phyloP scores from a whole-genome alignment of 2,888 invertebrate species.

The Chironomus tentans region DNA sequence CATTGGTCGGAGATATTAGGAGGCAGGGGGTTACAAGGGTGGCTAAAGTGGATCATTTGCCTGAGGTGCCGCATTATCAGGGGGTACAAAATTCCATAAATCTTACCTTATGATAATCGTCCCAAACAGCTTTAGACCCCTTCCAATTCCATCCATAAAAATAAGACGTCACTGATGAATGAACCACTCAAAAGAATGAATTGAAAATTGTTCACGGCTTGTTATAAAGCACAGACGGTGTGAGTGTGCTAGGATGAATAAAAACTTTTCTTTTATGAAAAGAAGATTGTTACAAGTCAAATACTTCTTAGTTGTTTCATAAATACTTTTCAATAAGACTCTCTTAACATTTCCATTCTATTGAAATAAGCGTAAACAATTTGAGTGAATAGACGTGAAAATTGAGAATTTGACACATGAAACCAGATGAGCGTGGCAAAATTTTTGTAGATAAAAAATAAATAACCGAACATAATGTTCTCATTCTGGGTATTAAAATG shows the following conservation, averaged over 20 bases:
- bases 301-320: not conserved
- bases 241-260: too few species aligned
- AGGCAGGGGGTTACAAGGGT: too few species aligned
- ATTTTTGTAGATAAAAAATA: not conserved
- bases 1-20: too few species aligned
- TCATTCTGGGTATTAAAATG: not conserved
- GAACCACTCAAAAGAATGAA: too few species aligned
- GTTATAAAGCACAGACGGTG: not conserved
- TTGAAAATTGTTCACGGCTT: not conserved
- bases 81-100: too few species aligned
- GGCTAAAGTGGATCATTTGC: too few species aligned
- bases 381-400: not conserved
- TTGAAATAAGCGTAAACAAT: not conserved
- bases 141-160: too few species aligned
- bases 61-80: too few species aligned
- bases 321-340: not conserved
- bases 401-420: not conserved
- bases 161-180: too few species aligned
- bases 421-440: slow-evolving; percentile 13
- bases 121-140: too few species aligned
- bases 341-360: not conserved
- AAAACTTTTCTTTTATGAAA: too few species aligned
- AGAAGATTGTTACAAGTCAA: not conserved
- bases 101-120: too few species aligned
- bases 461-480: slow-evolving; percentile 1